These are phyloP conservation scores for Ondatra zibethicus DNA, from an alignment of 2,113 vertebrate genomes.

Conservation along the genomic window DNA sequence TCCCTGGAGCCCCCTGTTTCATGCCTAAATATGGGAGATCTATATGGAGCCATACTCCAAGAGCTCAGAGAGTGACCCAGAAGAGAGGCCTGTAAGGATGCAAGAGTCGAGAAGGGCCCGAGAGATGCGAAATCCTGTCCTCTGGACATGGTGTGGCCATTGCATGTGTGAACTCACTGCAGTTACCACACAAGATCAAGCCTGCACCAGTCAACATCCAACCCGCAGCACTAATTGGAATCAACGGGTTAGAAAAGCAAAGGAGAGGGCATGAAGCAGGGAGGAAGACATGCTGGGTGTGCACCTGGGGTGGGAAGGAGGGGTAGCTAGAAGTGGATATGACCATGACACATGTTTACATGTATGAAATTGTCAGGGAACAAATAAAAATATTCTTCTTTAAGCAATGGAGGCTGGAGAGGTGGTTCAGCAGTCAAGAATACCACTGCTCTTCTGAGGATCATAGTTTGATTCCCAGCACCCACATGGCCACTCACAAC, in stretches of 20 bases:
- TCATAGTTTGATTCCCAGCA: not conserved
- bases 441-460: not conserved
- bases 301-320: not conserved
- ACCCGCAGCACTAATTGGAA: not conserved
- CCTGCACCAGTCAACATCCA: not conserved
- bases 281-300: not conserved
- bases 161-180: not conserved
- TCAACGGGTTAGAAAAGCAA: not conserved
- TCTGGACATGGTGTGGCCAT: not conserved
- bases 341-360: not conserved
- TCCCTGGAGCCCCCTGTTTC: not conserved
- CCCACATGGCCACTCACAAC: not conserved
- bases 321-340: not conserved
- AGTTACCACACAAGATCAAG: not conserved
- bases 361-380: not conserved
- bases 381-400: not conserved
- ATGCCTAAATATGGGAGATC: not conserved
- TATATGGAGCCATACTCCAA: not conserved
- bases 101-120: not conserved
- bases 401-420: not conserved
- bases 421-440: not conserved
- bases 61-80: not conserved
- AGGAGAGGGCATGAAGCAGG: not conserved
- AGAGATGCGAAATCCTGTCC: not conserved
- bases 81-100: not conserved